phyloP scores from a whole-genome alignment of 2,797 vertebrate species.

The Amniataba percoides region DNA sequence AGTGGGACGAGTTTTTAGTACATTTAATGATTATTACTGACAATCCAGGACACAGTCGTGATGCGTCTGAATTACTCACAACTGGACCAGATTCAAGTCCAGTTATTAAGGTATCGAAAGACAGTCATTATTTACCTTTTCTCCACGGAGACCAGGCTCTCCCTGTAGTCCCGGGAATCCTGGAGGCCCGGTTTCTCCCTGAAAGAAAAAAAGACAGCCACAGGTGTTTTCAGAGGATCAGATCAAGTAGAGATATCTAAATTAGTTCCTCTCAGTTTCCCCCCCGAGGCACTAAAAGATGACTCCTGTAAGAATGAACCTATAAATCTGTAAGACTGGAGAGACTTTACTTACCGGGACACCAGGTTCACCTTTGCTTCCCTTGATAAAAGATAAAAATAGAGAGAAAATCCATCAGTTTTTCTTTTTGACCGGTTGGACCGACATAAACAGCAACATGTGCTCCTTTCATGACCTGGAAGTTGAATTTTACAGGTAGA shows the following conservation, averaged over 20 bases:
- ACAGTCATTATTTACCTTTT: slow-evolving; percentile 81
- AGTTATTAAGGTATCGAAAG: background rate
- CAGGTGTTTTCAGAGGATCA: background rate
- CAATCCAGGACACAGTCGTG: background rate
- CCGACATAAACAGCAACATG: slow-evolving; percentile 12
- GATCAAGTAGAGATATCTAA: background rate
- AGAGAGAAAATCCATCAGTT: slow-evolving; percentile 36
- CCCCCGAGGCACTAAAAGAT: slow-evolving; percentile 8
- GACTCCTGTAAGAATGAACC: background rate
- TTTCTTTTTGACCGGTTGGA: background rate
- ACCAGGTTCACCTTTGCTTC: slow-evolving; percentile 81
- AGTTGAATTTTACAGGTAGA: background rate
- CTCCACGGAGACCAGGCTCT: slow-evolving; percentile 84
- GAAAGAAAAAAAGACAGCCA: slow-evolving; percentile 27
- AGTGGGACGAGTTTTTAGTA: background rate
- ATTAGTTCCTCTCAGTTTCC: background rate
- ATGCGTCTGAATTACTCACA: background rate
- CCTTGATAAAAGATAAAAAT: slow-evolving; percentile 78
- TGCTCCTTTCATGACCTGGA: background rate
- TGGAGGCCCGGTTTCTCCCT: slow-evolving; percentile 83
- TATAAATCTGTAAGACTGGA: slow-evolving; percentile 11
- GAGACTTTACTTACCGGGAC: slow-evolving; percentile 78
- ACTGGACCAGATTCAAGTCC: background rate
- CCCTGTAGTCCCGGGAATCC: slow-evolving; percentile 87
- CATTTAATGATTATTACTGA: background rate